Conservation (phyloP, 2,888 invertebrate genomes). For the Patella ulyssiponensis region DNA sequence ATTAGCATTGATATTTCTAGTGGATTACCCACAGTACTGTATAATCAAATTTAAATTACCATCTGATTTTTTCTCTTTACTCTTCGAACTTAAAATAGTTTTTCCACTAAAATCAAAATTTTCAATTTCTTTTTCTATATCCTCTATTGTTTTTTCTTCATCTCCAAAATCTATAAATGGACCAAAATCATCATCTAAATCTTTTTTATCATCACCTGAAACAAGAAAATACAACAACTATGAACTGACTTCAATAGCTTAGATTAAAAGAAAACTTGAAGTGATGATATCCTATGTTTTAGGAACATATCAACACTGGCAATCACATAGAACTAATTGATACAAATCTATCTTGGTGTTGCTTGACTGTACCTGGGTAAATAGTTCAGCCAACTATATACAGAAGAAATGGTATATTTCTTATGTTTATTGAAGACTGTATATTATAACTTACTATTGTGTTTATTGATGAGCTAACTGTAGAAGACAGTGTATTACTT, state of each 20-base stretch:
- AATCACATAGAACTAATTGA: too few species aligned
- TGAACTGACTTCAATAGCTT: neutral
- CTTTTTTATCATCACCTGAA: slow-evolving; percentile 19
- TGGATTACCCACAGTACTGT: too few species aligned
- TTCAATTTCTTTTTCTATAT: slow-evolving; percentile 38
- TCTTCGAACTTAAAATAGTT: slow-evolving; percentile 41
- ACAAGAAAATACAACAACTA: neutral
- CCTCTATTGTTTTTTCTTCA: slow-evolving; percentile 42
- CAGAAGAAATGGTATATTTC: too few species aligned
- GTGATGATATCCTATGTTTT: neutral
- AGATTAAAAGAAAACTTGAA: slow-evolving; percentile 1
- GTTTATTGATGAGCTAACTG: too few species aligned
- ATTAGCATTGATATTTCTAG: too few species aligned
- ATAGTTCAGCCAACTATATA: too few species aligned
- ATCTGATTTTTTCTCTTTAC: slow-evolving; percentile 15
- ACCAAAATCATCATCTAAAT: slow-evolving; percentile 36
- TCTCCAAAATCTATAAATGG: slow-evolving; percentile 64
- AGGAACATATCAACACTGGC: slow-evolving; percentile 15
- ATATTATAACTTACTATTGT: too few species aligned
- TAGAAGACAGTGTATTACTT: too few species aligned
- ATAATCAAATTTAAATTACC: slow-evolving; percentile 1
- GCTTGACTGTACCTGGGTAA: too few species aligned
- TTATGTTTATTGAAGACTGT: too few species aligned
- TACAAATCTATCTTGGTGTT: too few species aligned
- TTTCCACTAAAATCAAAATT: slow-evolving; percentile 53